Evolutionary conservation across 2,888 invertebrate genomes (phyloP).

Genomic region (Malthinus seriepunctatus): DNA sequence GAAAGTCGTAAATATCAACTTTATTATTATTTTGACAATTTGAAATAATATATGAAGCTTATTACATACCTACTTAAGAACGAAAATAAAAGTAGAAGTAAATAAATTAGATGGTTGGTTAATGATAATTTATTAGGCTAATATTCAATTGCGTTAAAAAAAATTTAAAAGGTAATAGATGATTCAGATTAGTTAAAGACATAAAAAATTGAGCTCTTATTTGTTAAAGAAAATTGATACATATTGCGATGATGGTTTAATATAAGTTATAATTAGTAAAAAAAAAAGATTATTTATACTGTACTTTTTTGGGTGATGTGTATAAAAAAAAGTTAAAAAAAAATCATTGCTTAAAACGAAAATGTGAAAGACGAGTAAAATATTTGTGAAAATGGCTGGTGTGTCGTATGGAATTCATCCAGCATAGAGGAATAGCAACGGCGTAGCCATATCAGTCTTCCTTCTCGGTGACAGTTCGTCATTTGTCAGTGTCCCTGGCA

Average conservation of each 20-base stretch:
- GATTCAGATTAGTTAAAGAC: conserved; percentile 10
- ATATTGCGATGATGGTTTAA: conserved; percentile 47
- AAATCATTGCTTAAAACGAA: conserved; percentile 39
- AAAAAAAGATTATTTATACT: conserved; percentile 53
- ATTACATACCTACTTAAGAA: no score
- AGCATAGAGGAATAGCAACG: conserved; percentile 53
- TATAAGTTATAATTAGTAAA: conserved; percentile 49
- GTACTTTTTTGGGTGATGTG: conserved; percentile 41
- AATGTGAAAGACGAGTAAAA: conserved; percentile 45
- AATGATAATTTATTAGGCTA: conserved; percentile 2
- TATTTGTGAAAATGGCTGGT: conserved; percentile 54
- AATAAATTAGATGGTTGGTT: neutral
- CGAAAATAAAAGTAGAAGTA: no score
- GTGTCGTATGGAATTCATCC: conserved; percentile 51
- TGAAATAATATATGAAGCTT: no score
- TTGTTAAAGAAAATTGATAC: conserved; percentile 51
- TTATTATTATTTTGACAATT: no score
- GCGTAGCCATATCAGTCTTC: conserved; percentile 59
- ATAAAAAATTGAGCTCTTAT: conserved; percentile 13
- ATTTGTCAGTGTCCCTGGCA: conserved; percentile 59
- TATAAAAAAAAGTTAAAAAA: conserved; percentile 15
- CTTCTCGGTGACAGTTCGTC: conserved; percentile 59
- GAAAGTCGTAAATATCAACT: no score
- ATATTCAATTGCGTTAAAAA: conserved; percentile 1
- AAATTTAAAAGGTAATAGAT: neutral